Evolutionary conservation across 2,888 invertebrate genomes (phyloP), one percentile per base, ranked within the genome.

Genomic region (Ctenicera cuprea): DNA sequence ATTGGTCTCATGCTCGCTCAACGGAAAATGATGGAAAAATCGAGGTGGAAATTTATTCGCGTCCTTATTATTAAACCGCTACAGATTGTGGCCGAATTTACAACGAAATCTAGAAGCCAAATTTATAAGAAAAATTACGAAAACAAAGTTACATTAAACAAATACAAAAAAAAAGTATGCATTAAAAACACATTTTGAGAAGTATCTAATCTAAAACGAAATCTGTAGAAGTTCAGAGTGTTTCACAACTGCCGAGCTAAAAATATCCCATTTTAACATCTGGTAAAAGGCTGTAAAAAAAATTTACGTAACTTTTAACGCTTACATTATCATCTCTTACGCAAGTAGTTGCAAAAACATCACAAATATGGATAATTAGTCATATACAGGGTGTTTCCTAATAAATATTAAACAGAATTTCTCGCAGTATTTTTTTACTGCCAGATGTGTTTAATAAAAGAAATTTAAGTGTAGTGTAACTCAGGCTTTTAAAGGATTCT

Each of bases 291-390:
- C 26, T 26, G 26, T 26, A 26, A 8, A 8, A 33, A 33, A 26
- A 26, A 26, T 26, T 26, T 26, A 26, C 26, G 26, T 26, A 26
- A 26, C 5, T 33, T 9, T 33, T 33, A 33, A 1, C 9, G 33
- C 7, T 26, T 4, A 33, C 9, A 9, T 33, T 9, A 33, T 33
- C 33, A 26, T 33, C 33, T 33, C 33, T 33, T 45, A 11, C 48
- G 63, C 30, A 63, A 50, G 65, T 65, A 52, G 41, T 38, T 54
- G 50, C 37, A 52, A 65, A 65, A 65, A 65, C n/a, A 45, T 5
- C 14, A n/a, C 43, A 16, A n/a, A 16, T 14, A 3, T 45, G 14
- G 43, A 3, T 26, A 9, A 33, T 33, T 5, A 1, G n/a, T 45
- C 9, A 14, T 16, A 14, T 18, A 45, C 16, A 45, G 26, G 26